Percentiles rank a stretch among this genome's conserved stretches.
Evolutionary conservation across 2,888 invertebrate species (phyloP).

Genomic region (Drosophila subquinaria): DNA sequence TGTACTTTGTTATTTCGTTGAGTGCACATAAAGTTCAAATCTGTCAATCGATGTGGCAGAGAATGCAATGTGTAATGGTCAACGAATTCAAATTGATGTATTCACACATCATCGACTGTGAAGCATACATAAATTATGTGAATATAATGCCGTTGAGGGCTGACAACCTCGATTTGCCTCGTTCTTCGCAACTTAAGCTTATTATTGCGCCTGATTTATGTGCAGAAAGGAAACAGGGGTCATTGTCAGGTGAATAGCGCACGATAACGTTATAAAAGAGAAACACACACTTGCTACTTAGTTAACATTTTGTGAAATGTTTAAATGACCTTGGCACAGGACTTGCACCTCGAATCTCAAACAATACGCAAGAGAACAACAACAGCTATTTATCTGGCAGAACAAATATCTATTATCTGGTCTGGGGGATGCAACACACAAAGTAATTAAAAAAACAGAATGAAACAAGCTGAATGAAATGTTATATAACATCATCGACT

Average conservation of each 20-base stretch:
- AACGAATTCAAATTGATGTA: conserved; percentile 35
- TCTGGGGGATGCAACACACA: not conserved
- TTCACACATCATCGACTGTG: conserved; percentile 27
- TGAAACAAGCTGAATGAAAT: not conserved
- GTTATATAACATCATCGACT: not conserved
- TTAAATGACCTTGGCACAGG: conserved; percentile 28
- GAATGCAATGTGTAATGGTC: conserved; percentile 12
- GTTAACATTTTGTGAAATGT: conserved; percentile 6
- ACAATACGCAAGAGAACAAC: not conserved
- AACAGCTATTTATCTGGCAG: not conserved
- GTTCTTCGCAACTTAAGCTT: not conserved
- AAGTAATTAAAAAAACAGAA: conserved; percentile 28
- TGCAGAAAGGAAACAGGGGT: conserved; percentile 10
- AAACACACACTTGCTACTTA: not conserved
- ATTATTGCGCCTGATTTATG: conserved; percentile 30
- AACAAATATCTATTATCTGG: conserved; percentile 4
- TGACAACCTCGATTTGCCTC: not conserved
- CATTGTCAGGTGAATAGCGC: conserved; percentile 34
- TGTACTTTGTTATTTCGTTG: not conserved
- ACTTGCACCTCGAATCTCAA: conserved; percentile 4
- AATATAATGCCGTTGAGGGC: not conserved
- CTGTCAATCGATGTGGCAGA: not conserved
- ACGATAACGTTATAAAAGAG: not conserved
- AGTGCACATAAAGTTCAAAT: conserved; percentile 21
- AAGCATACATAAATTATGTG: conserved; percentile 18